phyloP scores from a whole-genome alignment of 2,113 vertebrate species.

The Cathartes aura region DNA sequence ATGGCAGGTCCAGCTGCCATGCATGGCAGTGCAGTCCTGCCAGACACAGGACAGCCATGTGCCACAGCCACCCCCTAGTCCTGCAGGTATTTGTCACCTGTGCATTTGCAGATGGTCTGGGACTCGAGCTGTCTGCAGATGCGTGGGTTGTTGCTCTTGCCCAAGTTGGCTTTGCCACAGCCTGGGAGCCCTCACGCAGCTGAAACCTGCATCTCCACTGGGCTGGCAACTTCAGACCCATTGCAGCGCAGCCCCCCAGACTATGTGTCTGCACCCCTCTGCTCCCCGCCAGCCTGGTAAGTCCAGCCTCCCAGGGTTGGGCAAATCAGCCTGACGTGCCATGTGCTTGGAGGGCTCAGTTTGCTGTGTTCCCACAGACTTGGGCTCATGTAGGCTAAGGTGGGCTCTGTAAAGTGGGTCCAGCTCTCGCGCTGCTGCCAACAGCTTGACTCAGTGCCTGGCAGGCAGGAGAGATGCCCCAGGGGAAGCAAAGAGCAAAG shows the following conservation, averaged over 20 bases:
- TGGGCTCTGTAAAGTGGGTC: neutral
- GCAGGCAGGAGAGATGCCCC: neutral
- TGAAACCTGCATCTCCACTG: neutral
- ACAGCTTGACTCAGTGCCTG: neutral
- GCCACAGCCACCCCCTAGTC: neutral
- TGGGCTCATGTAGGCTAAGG: neutral
- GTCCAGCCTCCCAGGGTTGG: neutral
- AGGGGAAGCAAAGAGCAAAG: neutral
- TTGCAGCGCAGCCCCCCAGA: neutral
- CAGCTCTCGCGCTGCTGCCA: neutral
- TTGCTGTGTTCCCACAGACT: neutral
- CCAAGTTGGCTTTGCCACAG: rapidly evolving
- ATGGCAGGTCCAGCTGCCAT: too few species aligned
- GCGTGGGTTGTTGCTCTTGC: neutral
- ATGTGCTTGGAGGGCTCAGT: neutral
- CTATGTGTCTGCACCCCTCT: neutral
- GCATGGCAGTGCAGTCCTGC: neutral
- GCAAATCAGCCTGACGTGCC: neutral
- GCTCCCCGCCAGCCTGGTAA: neutral
- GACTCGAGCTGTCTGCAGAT: neutral
- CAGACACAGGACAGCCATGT: neutral
- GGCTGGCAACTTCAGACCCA: neutral
- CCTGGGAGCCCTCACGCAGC: neutral
- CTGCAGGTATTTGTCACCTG: neutral
- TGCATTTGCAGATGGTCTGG: neutral